Base-by-base conservation (phyloP, 2,113 vertebrate genomes). In the Agelaius phoeniceus region DNA sequence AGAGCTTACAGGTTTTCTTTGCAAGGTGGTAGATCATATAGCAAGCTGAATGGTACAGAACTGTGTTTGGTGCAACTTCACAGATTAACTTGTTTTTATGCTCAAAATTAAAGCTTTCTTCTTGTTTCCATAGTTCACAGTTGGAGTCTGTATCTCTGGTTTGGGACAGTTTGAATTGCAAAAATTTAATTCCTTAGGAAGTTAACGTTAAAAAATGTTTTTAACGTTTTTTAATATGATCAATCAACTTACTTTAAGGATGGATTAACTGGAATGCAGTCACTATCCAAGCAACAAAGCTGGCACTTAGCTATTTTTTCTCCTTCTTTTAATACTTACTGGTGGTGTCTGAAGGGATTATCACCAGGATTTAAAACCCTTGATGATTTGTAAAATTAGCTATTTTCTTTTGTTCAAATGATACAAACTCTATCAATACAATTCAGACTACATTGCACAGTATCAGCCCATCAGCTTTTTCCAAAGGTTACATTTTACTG, bases 101-200 rank as follows among this genome's bases (percentile, higher is more conserved):
- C 49, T 75, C 16, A 61, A 63, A 69, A 75, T 43, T 33, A 75
- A 68, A 68, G 28, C 11, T 83, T 91, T 37, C 43, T 58, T 66
- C 82, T 46, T 92, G 22, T 74, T 94, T 82, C 49, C 52, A 14
- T 46, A 97, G 97, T 87, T 89, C 33, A 79, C 43, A 97, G 15
- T 94, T 98, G 96, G 89, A 7, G 54, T 23, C 51, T 96, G 3
- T 94, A 77, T 74, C 72, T 97, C 35, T 11, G 27, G 81, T 96
- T 96, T 73, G 71, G 96, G 95, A 96, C 83, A 49, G 31, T 96
- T 67, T 84, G 84, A 67, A 79, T 98, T 55, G 96, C 97, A 62
- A 96, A 95, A 33, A 87, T 87, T 71, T 98, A 97, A 46, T 93
- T 99, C 85, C 94, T 95, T 67, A 96, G 98, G 98, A 97, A 91